Evolutionary conservation across 2,113 vertebrate species (phyloP), one percentile per base, ranked within the genome.

Genomic region (Zosterops lateralis): DNA sequence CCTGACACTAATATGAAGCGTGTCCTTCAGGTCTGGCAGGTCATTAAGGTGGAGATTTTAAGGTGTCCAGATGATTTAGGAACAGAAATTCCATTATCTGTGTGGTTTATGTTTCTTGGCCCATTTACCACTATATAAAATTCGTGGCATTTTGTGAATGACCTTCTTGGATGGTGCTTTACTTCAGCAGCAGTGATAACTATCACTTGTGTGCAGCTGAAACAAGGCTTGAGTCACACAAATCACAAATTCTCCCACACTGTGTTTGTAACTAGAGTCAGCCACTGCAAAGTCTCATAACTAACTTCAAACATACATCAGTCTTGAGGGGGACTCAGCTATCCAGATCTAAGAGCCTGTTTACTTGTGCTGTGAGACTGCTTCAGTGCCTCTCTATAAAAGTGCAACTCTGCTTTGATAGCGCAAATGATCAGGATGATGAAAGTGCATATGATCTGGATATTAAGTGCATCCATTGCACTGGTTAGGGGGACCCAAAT

Each of bases 181-280:
- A 10, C 28, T 67, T 80, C 34, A 89, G 36, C 84, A 75, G 42
- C 4, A 7, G 34, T 40, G 45, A 48, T 45, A 67, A 25, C 24
- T 5, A 31, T 57, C 31, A 17, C 34, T 58, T 42, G 22, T 70
- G 75, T 17, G 54, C 50, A 54, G 14, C 20, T 28, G n/a, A 50
- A 50, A 44, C 26, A 17, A 79, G 57, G 32, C 18, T 54, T 1
- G 21, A 40, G 50, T 51, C 34, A 58, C 0, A 6, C 2, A 3
- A 66, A 42, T 24, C 56, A 67, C 1, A 21, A 31, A 34, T 57
- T 44, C 10, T 56, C 29, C n/a, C 32, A 48, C 0, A 0, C 3
- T 40, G 6, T 57, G 19, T 32, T n/a, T 60, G n/a, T 66, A 31
- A 67, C 34, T 21, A 31, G 20, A 83, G 32, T 31, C 48, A 75